Evolutionary conservation across 2,797 vertebrate genomes (phyloP).

Genomic region (Sebastes itinus): DNA sequence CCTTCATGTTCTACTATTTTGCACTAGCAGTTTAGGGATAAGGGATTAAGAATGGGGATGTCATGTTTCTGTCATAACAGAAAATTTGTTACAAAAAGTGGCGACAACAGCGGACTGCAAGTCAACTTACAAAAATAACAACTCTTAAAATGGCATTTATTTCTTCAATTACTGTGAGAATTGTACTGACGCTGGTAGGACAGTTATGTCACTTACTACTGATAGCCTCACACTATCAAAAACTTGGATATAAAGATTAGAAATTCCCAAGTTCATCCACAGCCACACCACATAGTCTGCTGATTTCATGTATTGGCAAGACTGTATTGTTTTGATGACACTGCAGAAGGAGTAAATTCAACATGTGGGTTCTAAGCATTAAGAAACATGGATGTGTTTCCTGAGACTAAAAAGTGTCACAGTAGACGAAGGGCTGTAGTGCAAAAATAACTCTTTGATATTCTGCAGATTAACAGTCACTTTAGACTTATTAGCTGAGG

Average conservation of each 20-base stretch:
- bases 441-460: constrained; percentile 52
- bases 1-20: constrained; percentile 6
- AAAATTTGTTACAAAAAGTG: neutral
- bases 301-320: neutral
- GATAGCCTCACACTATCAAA: neutral
- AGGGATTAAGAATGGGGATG: neutral
- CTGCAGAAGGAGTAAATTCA: constrained; percentile 26
- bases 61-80: neutral
- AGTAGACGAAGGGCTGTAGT: constrained; percentile 11
- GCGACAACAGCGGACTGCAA: neutral
- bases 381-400: constrained; percentile 18
- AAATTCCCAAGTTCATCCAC: neutral
- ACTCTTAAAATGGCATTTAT: neutral
- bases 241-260: neutral
- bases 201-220: neutral
- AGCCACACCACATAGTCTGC: neutral
- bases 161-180: neutral
- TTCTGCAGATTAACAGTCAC: constrained; percentile 60
- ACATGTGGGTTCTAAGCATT: constrained; percentile 10
- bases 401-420: constrained; percentile 30
- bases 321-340: neutral
- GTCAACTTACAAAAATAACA: neutral
- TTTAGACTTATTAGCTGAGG: constrained; percentile 44
- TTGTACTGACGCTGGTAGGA: neutral
- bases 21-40: constrained; percentile 6